Conservation (phyloP, 2,797 vertebrate genomes). For the Bucorvus abyssinicus region DNA sequence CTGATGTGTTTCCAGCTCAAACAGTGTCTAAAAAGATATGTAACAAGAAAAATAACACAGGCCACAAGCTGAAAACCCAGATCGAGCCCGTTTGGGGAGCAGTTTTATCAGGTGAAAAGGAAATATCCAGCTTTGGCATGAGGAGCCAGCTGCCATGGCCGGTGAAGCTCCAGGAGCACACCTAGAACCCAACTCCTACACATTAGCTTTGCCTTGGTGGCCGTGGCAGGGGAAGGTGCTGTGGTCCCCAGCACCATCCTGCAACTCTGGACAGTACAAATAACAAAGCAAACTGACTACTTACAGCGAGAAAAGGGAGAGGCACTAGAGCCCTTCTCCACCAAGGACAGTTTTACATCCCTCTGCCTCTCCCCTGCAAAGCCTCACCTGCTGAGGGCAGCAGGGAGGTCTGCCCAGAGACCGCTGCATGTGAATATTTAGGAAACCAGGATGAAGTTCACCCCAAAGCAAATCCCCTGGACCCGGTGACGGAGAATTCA, state of each 20-base stretch:
- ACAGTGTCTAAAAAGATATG: background rate
- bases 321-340: background rate
- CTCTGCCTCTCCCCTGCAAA: background rate
- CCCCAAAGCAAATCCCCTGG: background rate
- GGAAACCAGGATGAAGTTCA: background rate
- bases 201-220: background rate
- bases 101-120: background rate
- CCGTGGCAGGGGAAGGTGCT: background rate
- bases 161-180: background rate
- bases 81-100: background rate
- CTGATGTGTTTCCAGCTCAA: background rate
- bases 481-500: background rate
- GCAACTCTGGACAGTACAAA: background rate
- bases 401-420: background rate
- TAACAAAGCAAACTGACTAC: background rate
- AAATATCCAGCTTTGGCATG: background rate
- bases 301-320: background rate
- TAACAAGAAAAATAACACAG: background rate
- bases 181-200: background rate
- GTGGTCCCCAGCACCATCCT: background rate
- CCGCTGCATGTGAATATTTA: rapidly evolving
- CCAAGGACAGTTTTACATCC: background rate
- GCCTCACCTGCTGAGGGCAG: background rate
- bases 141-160: rapidly evolving
- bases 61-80: background rate